phyloP scores from a whole-genome alignment of 2,797 vertebrate genomes.

The Dallia pectoralis region DNA sequence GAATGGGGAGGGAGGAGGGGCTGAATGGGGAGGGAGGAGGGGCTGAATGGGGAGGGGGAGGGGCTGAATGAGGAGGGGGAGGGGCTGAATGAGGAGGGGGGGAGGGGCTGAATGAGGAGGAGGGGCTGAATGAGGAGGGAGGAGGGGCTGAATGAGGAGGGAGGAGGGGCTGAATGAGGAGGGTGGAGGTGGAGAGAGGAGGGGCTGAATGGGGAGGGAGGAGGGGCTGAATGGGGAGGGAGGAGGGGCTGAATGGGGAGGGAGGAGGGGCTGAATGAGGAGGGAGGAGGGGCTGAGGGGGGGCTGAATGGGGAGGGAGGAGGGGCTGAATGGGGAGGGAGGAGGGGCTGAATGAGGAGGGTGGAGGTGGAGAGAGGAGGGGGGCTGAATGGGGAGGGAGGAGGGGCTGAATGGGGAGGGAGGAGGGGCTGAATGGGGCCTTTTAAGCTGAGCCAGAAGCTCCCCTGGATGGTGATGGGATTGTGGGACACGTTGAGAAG shows the following conservation, averaged over 20 bases:
- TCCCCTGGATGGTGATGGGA: neutral
- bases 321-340: too few relatives aligned
- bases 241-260: neutral
- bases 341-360: constrained; percentile 11
- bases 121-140: constrained; percentile 21
- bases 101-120: constrained; percentile 12
- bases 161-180: neutral
- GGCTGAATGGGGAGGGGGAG: too few relatives aligned
- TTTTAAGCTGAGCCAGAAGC: constrained; percentile 13
- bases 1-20: neutral
- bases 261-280: too few relatives aligned
- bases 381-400: constrained; percentile 17
- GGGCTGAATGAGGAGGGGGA: neutral
- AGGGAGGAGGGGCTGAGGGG: neutral
- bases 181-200: neutral
- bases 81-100: neutral
- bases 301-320: neutral
- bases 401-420: neutral
- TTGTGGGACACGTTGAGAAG: neutral
- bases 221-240: too few relatives aligned
- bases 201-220: neutral
- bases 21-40: neutral
- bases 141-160: neutral
- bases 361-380: neutral
- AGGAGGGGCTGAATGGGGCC: neutral